Conservation (phyloP, 2,113 vertebrate genomes). For the Deroptyus accipitrinus region DNA sequence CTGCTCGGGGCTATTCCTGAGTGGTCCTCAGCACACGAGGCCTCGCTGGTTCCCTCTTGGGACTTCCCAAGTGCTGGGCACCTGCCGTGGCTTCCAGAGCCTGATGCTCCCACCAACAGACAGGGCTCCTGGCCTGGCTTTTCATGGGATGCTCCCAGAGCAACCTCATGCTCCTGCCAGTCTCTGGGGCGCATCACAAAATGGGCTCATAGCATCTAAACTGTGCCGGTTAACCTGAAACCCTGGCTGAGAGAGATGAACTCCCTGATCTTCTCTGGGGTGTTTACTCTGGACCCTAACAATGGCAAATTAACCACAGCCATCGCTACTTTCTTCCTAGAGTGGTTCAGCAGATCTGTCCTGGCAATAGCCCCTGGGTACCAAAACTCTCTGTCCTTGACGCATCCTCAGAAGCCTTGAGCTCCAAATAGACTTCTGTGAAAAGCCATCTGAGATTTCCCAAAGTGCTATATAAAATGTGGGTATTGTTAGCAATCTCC, state of each 20-base stretch:
- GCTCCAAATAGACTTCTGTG: constrained; percentile 45
- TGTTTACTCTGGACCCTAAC: background rate
- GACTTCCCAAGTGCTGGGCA: background rate
- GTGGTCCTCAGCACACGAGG: fast-evolving
- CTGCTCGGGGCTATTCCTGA: background rate
- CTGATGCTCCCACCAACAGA: fast-evolving
- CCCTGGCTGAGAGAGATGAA: background rate
- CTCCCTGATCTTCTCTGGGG: too few relatives aligned
- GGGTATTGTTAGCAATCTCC: background rate
- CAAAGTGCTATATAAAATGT: background rate
- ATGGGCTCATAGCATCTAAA: background rate
- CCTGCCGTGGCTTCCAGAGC: background rate
- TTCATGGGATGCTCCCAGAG: background rate
- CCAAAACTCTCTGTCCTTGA: constrained; percentile 34
- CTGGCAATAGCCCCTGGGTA: background rate
- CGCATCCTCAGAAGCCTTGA: constrained; percentile 21
- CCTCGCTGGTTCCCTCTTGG: background rate
- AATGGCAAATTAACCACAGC: background rate
- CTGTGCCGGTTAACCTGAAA: background rate
- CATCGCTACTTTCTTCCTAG: background rate
- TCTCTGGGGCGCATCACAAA: background rate
- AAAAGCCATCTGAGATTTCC: constrained; percentile 4
- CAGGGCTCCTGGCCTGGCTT: background rate
- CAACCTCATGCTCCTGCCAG: fast-evolving
- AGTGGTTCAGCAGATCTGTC: background rate